Conservation (phyloP, 2,113 vertebrate genomes). For the Euleptes europaea region DNA sequence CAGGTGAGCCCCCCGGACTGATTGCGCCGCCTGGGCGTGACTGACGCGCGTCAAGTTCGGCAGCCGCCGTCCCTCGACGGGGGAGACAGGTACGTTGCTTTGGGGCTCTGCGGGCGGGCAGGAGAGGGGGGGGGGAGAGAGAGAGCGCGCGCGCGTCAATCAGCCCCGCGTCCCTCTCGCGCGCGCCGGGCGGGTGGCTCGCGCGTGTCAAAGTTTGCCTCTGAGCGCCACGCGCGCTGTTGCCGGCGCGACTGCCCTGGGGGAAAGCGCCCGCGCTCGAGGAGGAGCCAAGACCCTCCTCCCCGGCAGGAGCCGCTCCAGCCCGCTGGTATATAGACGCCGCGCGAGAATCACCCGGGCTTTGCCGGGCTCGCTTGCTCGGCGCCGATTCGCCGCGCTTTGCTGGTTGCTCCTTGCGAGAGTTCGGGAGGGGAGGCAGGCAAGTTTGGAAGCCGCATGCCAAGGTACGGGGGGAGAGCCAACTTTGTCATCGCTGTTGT, state of each 20-base stretch:
- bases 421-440: background rate
- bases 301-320: background rate
- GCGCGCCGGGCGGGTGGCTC: background rate
- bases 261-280: conserved; percentile 1
- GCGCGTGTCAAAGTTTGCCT: conserved; percentile 70
- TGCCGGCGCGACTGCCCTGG: conserved; percentile 6
- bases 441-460: conserved; percentile 40
- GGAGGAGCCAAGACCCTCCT: background rate
- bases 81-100: conserved; percentile 73
- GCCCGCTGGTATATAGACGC: background rate
- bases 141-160: background rate
- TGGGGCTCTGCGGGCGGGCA: background rate
- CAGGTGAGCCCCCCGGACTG: background rate
- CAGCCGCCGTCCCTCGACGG: too few species aligned
- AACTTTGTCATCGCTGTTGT: conserved; percentile 54
- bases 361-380: too few species aligned
- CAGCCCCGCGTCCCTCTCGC: background rate
- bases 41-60: conserved; percentile 73
- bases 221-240: background rate
- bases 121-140: background rate
- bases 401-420: background rate
- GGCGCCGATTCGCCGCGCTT: background rate
- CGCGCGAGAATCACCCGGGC: background rate
- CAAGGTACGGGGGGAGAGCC: background rate
- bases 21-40: conserved; percentile 16